Evolutionary conservation across 2,888 invertebrate species (phyloP).

Genomic region (Rhopalosiphum nymphaeae): DNA sequence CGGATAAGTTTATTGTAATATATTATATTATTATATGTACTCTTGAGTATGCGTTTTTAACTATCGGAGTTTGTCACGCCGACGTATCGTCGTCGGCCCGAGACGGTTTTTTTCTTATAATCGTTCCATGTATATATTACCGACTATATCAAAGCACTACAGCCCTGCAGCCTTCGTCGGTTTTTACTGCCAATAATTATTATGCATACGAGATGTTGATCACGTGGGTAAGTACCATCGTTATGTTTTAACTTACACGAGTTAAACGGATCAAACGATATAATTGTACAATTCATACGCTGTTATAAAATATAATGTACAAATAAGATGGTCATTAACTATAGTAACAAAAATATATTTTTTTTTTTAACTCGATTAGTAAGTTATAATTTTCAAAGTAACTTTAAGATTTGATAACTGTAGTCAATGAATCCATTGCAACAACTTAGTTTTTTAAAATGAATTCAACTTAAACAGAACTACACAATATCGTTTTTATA

Average conservation of each 20-base stretch:
- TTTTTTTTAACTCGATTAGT: neutral
- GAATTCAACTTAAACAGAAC: neutral
- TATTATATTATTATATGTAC: neutral
- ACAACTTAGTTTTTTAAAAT: neutral
- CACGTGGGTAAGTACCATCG: neutral
- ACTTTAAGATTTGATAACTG: no score
- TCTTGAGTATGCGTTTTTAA: neutral
- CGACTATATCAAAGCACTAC: neutral
- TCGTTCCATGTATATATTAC: neutral
- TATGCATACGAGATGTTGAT: neutral
- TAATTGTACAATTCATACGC: neutral
- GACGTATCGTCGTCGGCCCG: neutral
- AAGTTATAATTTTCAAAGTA: no score
- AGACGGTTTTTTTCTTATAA: neutral
- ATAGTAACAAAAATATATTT: neutral
- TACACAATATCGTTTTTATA: neutral
- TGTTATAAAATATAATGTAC: neutral
- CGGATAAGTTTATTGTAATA: conserved; percentile 24
- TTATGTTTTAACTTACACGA: neutral
- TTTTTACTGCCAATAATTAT: neutral
- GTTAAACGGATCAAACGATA: neutral
- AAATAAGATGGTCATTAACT: neutral
- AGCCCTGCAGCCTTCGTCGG: neutral
- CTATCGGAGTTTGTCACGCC: conserved; percentile 1
- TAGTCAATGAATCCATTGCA: neutral